Base-by-base conservation (phyloP, 2,797 vertebrate genomes). In the Distichodus sexfasciatus region DNA sequence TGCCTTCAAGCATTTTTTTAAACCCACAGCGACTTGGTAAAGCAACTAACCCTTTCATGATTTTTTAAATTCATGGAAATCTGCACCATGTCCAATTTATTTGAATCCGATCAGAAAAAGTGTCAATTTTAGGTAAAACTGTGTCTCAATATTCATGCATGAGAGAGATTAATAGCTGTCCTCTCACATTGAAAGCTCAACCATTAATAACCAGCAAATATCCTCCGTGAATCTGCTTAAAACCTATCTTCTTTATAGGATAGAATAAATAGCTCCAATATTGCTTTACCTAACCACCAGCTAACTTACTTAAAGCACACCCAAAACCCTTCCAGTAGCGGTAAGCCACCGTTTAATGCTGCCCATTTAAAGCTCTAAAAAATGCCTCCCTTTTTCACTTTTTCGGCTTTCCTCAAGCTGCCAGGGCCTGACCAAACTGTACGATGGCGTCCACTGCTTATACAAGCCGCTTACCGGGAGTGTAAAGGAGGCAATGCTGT, bases 331-430 rank as follows among this genome's bases (percentile, higher is more conserved):
- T 74, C 38, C 64, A 74, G 51, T 50, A 41, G 70, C 5, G 64
- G 77, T 79, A 74, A 73, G 50, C 61, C 63, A 55, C 68, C 35
- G 2, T 79, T 79, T 77, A 66, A 77, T 63, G 58, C 11, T 11
- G 67, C 28, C 65, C 43, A 23, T 66, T 75, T 69, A 38, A 59
- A 63, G 33, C 54, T 69, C 28, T 36, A 71, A 65, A 53, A 69
- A 71, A 44, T 71, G 64, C 53, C 60, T 35, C 19, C 29, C 65
- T 57, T 55, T 48, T 36, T 41, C 73, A 36, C 50, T 65, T 67
- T 17, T 31, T 62, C n/a, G n/a, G n/a, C n/a, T 62, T 50, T 46
- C 58, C 72, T 33, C 17, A 17, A 54, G 41, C 31, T 64, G 71
- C 58, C 62, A 58, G 31, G 51, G 61, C 48, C 46, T 26, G 58